phyloP scores from a whole-genome alignment of 1,140 invertebrate genomes.

The Belonocnema kinseyi region DNA sequence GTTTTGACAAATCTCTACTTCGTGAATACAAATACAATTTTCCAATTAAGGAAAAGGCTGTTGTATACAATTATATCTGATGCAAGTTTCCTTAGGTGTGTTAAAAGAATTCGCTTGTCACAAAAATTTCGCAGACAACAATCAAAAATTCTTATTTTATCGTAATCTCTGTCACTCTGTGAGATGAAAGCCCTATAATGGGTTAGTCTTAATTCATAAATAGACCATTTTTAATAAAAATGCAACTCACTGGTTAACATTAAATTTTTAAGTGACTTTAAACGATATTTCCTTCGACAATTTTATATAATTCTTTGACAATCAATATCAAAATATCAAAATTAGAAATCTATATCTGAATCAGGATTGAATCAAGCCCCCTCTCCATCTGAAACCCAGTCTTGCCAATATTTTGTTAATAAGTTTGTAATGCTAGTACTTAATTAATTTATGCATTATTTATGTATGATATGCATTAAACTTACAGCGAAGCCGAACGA shows the following conservation, averaged over 20 bases:
- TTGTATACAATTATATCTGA: slow-evolving; percentile 14
- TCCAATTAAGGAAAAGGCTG: slow-evolving; percentile 13
- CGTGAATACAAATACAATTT: slow-evolving; percentile 10
- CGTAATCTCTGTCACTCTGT: not conserved
- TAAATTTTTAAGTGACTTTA: too few relatives aligned
- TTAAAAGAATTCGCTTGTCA: slow-evolving; percentile 24
- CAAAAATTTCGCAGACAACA: not conserved
- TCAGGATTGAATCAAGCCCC: slow-evolving; percentile 17
- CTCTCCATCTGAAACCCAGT: slow-evolving; percentile 59
- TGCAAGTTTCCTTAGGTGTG: slow-evolving; percentile 1
- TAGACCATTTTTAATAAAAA: not conserved
- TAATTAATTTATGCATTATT: slow-evolving; percentile 75
- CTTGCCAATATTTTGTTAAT: slow-evolving; percentile 76
- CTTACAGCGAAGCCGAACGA: slow-evolving; percentile 65
- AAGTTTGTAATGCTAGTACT: slow-evolving; percentile 77
- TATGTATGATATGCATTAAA: slow-evolving; percentile 65
- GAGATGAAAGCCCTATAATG: not conserved
- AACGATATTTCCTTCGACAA: too few relatives aligned
- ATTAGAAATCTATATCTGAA: not conserved
- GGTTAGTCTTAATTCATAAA: slow-evolving; percentile 1
- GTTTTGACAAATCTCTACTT: not conserved
- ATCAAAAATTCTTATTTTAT: not conserved
- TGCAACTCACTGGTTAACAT: not conserved
- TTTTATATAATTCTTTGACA: too few relatives aligned
- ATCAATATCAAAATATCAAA: too few relatives aligned